Percentiles rank a stretch among this genome's conserved stretches.
These are phyloP conservation scores for Pangasianodon gigas DNA, from an alignment of 2,113 vertebrate genomes.

Conservation along the genomic window DNA sequence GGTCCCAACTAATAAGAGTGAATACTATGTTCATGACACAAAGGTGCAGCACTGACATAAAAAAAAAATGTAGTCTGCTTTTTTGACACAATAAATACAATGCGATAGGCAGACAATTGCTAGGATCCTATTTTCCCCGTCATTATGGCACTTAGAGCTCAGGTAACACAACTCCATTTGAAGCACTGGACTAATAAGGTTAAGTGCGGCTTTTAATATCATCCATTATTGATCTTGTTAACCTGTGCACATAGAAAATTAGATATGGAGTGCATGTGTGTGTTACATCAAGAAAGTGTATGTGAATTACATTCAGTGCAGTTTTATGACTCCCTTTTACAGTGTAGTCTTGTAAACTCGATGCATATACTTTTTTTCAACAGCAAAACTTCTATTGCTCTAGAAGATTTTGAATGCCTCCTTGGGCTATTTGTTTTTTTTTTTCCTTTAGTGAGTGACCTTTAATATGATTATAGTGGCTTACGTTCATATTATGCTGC, in stretches of 20 bases:
- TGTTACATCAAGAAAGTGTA: conserved; percentile 32
- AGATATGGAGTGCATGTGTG: conserved; percentile 40
- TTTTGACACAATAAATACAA: conserved; percentile 28
- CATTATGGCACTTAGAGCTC: conserved; percentile 42
- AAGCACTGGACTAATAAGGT: conserved; percentile 48
- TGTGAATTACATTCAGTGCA: conserved; percentile 16
- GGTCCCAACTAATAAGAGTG: background rate
- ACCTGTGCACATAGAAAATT: conserved; percentile 47
- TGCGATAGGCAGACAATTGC: conserved; percentile 14
- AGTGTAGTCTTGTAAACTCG: conserved; percentile 6
- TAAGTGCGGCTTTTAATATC: conserved; percentile 49
- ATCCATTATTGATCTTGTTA: conserved; percentile 54
- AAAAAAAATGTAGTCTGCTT: conserved; percentile 15
- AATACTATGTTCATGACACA: conserved; percentile 16
- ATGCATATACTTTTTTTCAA: conserved; percentile 13
- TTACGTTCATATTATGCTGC: conserved; percentile 22
- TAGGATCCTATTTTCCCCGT: conserved; percentile 22
- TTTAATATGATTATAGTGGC: conserved; percentile 33
- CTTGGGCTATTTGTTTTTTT: background rate
- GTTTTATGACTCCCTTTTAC: conserved; percentile 21
- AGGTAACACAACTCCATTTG: conserved; percentile 45
- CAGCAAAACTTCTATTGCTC: conserved; percentile 5
- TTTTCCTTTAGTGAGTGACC: conserved; percentile 15
- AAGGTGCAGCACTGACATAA: conserved; percentile 19
- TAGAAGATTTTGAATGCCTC: conserved; percentile 24